Evolutionary conservation across 2,888 invertebrate species (phyloP).

Genomic region (Augochlorella aurata): DNA sequence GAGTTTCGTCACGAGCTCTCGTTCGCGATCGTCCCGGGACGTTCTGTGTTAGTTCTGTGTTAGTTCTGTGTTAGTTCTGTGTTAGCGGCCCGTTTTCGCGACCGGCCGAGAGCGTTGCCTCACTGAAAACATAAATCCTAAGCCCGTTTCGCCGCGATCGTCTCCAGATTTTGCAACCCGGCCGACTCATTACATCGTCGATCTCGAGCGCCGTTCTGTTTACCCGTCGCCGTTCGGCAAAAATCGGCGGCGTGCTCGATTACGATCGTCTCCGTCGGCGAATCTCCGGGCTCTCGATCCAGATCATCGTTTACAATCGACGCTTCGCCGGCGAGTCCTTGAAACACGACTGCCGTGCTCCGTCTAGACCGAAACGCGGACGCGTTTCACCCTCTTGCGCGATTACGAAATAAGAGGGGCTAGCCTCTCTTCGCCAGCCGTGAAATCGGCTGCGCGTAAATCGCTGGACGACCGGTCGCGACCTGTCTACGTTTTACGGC

Average conservation of each 20-base stretch:
- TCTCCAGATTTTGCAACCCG: conserved; percentile 61
- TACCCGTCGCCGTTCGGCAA: conserved; percentile 9
- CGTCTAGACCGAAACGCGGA: background rate
- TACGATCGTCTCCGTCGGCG: conserved; percentile 5
- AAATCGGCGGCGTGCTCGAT: conserved; percentile 10
- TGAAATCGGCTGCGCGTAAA: background rate
- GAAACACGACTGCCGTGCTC: background rate
- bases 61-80: too few species aligned
- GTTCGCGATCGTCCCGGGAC: too few species aligned
- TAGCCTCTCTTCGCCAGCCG: background rate
- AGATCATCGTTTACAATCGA: conserved; percentile 35
- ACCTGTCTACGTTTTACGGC: background rate
- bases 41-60: background rate
- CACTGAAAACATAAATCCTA: conserved; percentile 56
- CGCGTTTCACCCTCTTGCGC: background rate
- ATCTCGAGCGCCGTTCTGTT: conserved; percentile 28
- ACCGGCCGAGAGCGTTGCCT: conserved; percentile 36
- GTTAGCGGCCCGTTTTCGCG: conserved; percentile 31
- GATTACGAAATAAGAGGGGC: background rate
- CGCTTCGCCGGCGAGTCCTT: conserved; percentile 12
- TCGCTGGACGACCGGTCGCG: background rate
- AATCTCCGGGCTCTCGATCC: conserved; percentile 14
- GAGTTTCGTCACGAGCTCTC: conserved; percentile 24
- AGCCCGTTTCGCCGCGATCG: conserved; percentile 50
- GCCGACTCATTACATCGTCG: conserved; percentile 38